Evolutionary conservation across 30 jellyfish, hydroid and myxozoan genomes (phyloP).

Genomic region (Turritopsis rubra): DNA sequence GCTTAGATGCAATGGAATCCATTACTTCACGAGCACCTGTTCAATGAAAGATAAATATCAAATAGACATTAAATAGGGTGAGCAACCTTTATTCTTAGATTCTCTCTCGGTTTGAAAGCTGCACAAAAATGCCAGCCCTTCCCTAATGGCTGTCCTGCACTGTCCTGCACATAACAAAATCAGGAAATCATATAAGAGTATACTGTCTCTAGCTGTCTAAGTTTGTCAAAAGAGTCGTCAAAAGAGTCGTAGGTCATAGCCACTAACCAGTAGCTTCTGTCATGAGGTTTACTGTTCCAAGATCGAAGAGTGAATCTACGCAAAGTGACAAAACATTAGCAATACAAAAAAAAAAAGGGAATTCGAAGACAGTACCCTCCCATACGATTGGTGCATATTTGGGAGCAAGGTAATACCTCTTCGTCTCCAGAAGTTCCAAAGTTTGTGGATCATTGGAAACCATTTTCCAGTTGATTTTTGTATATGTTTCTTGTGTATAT

Average conservation of each 20-base stretch:
- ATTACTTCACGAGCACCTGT: slow-evolving; percentile 91
- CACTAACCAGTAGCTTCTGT: slow-evolving; percentile 1
- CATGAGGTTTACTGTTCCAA: slow-evolving; percentile 9
- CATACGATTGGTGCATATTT: not conserved
- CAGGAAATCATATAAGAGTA: not conserved
- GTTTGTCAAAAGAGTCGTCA: slow-evolving; percentile 7
- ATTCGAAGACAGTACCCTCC: slow-evolving; percentile 28
- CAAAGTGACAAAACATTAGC: too few relatives aligned
- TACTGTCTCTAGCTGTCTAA: not conserved
- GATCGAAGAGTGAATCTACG: slow-evolving; percentile 15
- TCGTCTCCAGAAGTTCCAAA: slow-evolving; percentile 78
- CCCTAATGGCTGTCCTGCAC: too few relatives aligned
- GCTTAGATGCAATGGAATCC: slow-evolving; percentile 76
- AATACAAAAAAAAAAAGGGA: too few relatives aligned
- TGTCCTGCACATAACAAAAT: too few relatives aligned
- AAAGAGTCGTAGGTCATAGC: not conserved
- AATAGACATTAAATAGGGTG: not conserved
- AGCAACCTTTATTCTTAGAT: too few relatives aligned
- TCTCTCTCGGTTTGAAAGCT: too few relatives aligned
- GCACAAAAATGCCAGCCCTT: too few relatives aligned
- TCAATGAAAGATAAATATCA: not conserved
- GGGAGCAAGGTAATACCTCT: slow-evolving; percentile 49
- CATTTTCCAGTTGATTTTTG: slow-evolving; percentile 64
- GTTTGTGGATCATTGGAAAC: slow-evolving; percentile 71
- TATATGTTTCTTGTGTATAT: slow-evolving; percentile 1